Base-by-base conservation (phyloP, 2,888 invertebrate species). In the Spicauda simplicius region DNA sequence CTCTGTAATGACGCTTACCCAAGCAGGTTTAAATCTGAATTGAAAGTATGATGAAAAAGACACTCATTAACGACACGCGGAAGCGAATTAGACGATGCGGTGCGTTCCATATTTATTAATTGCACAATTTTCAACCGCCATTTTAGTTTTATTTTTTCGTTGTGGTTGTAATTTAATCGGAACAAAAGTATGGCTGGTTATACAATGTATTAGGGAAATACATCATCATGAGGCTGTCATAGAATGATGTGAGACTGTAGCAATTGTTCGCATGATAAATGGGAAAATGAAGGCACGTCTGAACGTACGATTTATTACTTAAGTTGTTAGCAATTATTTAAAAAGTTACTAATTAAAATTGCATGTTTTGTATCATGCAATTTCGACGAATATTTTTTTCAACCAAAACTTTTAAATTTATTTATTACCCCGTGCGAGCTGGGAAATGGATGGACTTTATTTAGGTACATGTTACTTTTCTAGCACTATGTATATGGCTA, bases 41-140 rank as follows among this genome's bases (percentile, higher is more conserved):
- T 33, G 66, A 60, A 66, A 60, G 53, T 50, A 50, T 61, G 45
- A 66, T 60, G 66, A 60, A 67, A 45, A 67, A 66, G 52, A 61
- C 59, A n/a, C 55, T 67, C 67, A 67, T 67, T 67, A 60, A 50
- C 48, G 50, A 14, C 54, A 61, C 55, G 55, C 66, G 66, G 66
- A 66, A 66, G 45, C 55, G 25, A 61, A 66, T 66, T 66, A 56
- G 55, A 55, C 66, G 55, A 53, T 54, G 60, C 56, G 54, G 55
- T 56, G 33, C 20, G 48, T 53, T 60, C 37, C 60, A 64, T 56
- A 64, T 64, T 60, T 56, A 64, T 64, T 60, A 69, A 69, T 69
- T 69, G 68, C 63, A 58, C 58, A 63, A 63, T 63, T 58, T 68
- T 59, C 48, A 68, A 64, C 57, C 57, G 62, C 62, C 25, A 62